phyloP scores from a whole-genome alignment of 2,113 vertebrate species.

The Garra rufa region DNA sequence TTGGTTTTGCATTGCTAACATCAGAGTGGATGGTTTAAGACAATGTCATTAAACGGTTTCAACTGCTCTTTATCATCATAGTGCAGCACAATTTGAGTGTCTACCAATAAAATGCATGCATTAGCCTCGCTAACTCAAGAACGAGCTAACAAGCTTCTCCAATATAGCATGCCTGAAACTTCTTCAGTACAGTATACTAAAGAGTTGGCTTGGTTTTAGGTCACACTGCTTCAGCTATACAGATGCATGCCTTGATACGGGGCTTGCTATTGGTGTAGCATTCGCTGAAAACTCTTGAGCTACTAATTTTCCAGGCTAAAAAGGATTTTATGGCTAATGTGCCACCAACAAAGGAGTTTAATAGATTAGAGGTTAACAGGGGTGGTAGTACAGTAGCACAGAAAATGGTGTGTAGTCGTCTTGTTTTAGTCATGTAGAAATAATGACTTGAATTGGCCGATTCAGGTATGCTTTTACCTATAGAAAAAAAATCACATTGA shows the following conservation, averaged over 20 bases:
- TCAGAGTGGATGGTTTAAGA: not conserved
- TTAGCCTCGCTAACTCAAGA: slow-evolving; percentile 1
- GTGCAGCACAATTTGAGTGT: slow-evolving; percentile 22
- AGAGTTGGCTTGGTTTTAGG: not conserved
- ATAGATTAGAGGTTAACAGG: slow-evolving; percentile 13
- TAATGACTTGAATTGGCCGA: not conserved
- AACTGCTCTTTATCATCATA: not conserved
- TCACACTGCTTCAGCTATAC: not conserved
- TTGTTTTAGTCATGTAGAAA: slow-evolving; percentile 18
- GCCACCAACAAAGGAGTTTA: slow-evolving; percentile 4
- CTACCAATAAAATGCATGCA: slow-evolving; percentile 19
- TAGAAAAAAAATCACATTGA: too few relatives aligned
- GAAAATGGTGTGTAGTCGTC: not conserved
- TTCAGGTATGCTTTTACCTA: not conserved
- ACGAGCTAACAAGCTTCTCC: not conserved
- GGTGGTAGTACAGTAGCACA: not conserved
- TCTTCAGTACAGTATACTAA: not conserved
- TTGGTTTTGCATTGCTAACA: slow-evolving; percentile 17
- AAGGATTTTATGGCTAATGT: not conserved
- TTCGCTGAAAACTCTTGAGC: slow-evolving; percentile 23
- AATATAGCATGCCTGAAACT: slow-evolving; percentile 13
- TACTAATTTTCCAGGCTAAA: slow-evolving; percentile 7
- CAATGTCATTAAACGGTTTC: not conserved
- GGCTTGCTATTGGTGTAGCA: not conserved
- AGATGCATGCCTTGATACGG: not conserved